Base-by-base conservation (phyloP, 2,113 vertebrate species). In the Cathartes aura region DNA sequence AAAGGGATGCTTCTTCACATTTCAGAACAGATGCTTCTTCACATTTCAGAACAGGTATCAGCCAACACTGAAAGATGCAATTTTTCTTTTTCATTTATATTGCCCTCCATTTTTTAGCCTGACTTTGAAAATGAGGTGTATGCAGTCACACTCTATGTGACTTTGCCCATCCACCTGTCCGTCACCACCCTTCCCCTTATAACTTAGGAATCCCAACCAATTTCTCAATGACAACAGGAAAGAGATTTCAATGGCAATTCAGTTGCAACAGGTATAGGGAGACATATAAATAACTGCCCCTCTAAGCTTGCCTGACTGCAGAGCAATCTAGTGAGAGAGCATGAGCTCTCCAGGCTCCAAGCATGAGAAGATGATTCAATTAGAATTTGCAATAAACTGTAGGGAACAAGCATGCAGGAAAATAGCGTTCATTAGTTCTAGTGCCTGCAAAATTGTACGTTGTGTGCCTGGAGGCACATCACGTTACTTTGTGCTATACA, bases 61-160 rank as follows among this genome's bases (percentile, higher is more conserved):
- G 34, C 2, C 76, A 75, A 21, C 20, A 29, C 12, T 8, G 36
- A 89, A 70, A 91, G 19, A 27, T 58, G 16, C 4, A 30, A 2
- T 43, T 64, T 64, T 89, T 64, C 36, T 43, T 74, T 52, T n/a
- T 68, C 1, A 0, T 84, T 66, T 43, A 9, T 53, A 43, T 8
- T 68, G 48, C 15, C 2, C 47, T 52, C 15, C 0, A 9, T 34
- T 70, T 89, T 75, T 71, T 5, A 89, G 6, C 58, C n/a, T 60
- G 21, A 12, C 50, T 82, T 74, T 59, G 50, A 58, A 74, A 88
- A 67, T 34, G 5, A 18, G 8, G 22, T 40, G 12, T 58, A 22
- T 20, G 64, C 45, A 59, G 32, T 38, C n/a, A 66, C 1, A 0
- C 4, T 42, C 42, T 40, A 0, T 47, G 15, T 9, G 24, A 64